phyloP scores from a whole-genome alignment of 2,797 vertebrate genomes.

The Anas flavirostris region DNA sequence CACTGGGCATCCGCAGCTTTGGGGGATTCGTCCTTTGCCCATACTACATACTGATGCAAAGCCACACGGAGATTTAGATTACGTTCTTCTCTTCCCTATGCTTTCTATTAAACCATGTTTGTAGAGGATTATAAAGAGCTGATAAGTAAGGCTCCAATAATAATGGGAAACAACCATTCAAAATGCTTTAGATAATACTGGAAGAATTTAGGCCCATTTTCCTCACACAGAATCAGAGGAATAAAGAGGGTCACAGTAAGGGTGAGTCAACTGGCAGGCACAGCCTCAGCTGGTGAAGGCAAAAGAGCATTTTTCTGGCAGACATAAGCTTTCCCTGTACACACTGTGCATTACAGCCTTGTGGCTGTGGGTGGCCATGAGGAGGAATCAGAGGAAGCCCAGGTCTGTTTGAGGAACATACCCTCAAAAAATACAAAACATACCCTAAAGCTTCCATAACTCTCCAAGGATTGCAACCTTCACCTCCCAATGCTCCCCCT shows the following conservation, averaged over 20 bases:
- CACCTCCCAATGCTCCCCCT: too few species aligned
- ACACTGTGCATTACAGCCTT: neutral
- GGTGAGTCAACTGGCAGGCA: neutral
- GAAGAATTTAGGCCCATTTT: conserved; percentile 11
- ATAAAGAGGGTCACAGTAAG: neutral
- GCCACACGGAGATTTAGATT: neutral
- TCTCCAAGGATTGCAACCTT: neutral
- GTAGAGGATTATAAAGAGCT: neutral
- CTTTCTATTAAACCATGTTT: conserved; percentile 25
- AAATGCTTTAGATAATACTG: neutral
- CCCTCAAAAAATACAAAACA: neutral
- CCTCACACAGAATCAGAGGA: neutral
- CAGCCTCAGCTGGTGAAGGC: neutral
- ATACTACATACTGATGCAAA: neutral
- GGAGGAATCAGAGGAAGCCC: neutral
- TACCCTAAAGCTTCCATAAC: neutral
- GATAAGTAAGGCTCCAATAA: neutral
- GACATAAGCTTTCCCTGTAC: rapidly evolving
- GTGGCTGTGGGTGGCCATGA: neutral
- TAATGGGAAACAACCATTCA: neutral
- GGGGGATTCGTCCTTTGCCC: neutral
- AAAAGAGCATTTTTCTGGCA: neutral
- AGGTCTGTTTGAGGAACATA: neutral
- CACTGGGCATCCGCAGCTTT: neutral
- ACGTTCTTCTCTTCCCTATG: neutral